Evolutionary conservation across 2,888 invertebrate species (phyloP), one percentile per base, ranked within the genome.

Genomic region (Apodemia duryi): DNA sequence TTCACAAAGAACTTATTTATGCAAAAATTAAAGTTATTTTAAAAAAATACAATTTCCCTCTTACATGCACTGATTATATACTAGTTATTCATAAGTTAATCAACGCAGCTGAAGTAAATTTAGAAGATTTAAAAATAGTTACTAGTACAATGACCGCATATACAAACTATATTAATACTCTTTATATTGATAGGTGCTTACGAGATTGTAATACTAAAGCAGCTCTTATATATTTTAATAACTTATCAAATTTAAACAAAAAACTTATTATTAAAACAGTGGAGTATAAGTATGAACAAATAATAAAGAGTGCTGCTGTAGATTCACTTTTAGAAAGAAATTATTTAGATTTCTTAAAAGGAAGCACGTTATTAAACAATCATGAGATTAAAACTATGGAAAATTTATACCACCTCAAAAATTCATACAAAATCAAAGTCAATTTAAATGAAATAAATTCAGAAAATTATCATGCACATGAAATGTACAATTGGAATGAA

Each of bases 341-440:
- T 72, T 92, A 89, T 68, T 78, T 91, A 61, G 92, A 92, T 74
- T 92, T 92, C 66, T 74, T 92, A 49, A 91, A 90, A 72, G 88
- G 89, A 7, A 84, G 86, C 21, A 73, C 79, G 63, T 73, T 81
- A 62, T 69, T 90, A 43, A 77, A 79, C 72, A 72, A 77, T 38
- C 76, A 76, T 68, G 78, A 88, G 74, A 78, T 85, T 11, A 76
- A 70, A 62, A 77, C 81, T 67, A 72, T 90, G 68, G 85, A 89
- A 77, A 85, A 81, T 64, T 71, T 91, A 67, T 91, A 90, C 70
- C 81, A 88, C 69, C 81, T 89, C 41, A 91, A 91, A 73, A 86
- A 89, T 74, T 86, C 85, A 0, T 88, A 85, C 64, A 74, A 74
- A 63, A 79, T 85, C 38, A 74, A 74, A 70, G 67, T 85, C 41